Evolutionary conservation across 2,888 invertebrate species (phyloP).

Genomic region (Zaprionus lineosus): DNA sequence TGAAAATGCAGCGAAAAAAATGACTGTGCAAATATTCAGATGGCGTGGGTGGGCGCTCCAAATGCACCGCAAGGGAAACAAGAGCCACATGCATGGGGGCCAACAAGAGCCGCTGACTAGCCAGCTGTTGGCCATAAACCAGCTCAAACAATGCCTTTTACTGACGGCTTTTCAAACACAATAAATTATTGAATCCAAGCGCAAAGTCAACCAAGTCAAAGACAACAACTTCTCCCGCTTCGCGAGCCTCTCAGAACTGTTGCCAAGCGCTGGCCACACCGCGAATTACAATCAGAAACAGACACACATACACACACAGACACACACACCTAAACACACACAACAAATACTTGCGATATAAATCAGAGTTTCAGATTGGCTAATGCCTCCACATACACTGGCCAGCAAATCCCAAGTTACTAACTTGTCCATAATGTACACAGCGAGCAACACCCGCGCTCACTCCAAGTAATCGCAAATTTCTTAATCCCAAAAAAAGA

Average conservation of each 20-base stretch:
- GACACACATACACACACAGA: no score
- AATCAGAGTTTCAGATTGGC: conserved; percentile 58
- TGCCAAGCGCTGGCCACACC: conserved; percentile 54
- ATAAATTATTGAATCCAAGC: conserved; percentile 73
- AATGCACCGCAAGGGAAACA: conserved; percentile 29
- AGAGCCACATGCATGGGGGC: conserved; percentile 8
- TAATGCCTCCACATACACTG: conserved; percentile 47
- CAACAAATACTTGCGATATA: conserved; percentile 54
- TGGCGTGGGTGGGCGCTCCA: conserved; percentile 59
- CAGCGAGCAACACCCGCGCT: conserved; percentile 40
- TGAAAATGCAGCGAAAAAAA: conserved; percentile 42
- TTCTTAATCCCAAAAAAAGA: conserved; percentile 51
- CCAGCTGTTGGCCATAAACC: conserved; percentile 66
- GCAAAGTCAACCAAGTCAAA: conserved; percentile 71
- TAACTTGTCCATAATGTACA: conserved; percentile 5
- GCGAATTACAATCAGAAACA: conserved; percentile 9
- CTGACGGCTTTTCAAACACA: conserved; percentile 66
- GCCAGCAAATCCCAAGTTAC: conserved; percentile 34
- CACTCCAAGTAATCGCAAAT: conserved; percentile 41
- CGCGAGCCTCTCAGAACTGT: conserved; percentile 33
- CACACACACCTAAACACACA: conserved; percentile 29
- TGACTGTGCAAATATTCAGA: no score
- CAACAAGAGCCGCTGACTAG: no score
- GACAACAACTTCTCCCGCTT: conserved; percentile 37
- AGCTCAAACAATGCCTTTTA: conserved; percentile 69